These are phyloP conservation scores for Poeciliopsis gracilis DNA, from an alignment of 2,797 vertebrate genomes.

Conservation along the genomic window DNA sequence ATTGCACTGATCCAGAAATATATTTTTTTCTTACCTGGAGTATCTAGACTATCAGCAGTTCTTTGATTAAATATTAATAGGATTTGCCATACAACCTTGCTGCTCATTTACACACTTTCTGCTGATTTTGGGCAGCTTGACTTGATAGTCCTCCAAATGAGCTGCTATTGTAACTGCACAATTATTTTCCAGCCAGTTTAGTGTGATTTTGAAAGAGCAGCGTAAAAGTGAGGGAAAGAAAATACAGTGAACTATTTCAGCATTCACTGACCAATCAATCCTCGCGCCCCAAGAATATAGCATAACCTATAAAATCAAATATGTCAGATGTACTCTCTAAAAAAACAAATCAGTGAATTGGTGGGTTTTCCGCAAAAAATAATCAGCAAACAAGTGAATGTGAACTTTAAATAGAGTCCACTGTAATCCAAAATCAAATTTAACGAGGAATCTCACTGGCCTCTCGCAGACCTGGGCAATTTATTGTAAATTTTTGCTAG, in stretches of 20 bases:
- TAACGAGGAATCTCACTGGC: not conserved
- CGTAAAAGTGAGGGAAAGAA: not conserved
- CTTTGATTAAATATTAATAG: not conserved
- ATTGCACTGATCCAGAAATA: not conserved
- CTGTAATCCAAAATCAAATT: not conserved
- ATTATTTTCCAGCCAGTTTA: not conserved
- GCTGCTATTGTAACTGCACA: not conserved
- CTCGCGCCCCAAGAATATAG: too few relatives aligned
- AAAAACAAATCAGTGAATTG: not conserved
- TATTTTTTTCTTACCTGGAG: not conserved
- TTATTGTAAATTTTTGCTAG: not conserved
- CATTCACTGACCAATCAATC: not conserved
- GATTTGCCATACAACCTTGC: not conserved
- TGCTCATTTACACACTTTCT: not conserved
- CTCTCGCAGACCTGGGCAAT: not conserved
- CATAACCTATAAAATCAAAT: not conserved
- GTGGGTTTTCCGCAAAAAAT: not conserved
- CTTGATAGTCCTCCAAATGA: not conserved
- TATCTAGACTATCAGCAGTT: not conserved
- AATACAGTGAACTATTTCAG: not conserved
- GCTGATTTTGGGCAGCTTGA: not conserved
- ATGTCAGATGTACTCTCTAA: not conserved
- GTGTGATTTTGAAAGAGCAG: not conserved
- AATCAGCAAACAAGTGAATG: not conserved
- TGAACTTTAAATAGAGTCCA: not conserved